Conservation (phyloP, 2,113 vertebrate genomes). For the Saimiri boliviensis region DNA sequence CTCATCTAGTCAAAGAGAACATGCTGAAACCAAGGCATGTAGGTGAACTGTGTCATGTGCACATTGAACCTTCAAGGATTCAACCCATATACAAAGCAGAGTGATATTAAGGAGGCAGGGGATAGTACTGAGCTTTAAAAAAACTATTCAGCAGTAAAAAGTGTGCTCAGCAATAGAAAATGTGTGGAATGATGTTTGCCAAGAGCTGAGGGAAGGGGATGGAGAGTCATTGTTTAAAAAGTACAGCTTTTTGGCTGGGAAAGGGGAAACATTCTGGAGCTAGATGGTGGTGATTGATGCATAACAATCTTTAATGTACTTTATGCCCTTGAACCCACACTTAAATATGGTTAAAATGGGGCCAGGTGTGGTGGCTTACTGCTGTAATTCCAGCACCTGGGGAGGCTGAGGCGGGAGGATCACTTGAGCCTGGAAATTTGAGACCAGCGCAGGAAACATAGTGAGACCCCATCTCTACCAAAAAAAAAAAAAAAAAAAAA, state of each 20-base stretch:
- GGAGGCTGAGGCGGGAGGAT: too few species aligned
- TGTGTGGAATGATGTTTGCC: not conserved
- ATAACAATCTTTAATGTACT: not conserved
- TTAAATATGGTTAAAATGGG: not conserved
- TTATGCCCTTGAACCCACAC: not conserved
- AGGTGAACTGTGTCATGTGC: not conserved
- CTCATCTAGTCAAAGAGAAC: not conserved
- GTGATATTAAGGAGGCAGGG: not conserved
- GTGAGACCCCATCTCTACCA: too few species aligned
- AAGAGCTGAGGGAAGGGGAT: not conserved
- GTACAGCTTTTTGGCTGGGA: not conserved
- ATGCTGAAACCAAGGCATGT: not conserved
- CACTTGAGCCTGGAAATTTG: too few species aligned
- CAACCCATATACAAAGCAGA: not conserved
- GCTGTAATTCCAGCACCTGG: too few species aligned
- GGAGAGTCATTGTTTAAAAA: not conserved
- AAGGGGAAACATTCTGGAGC: not conserved
- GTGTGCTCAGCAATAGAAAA: not conserved
- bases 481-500: too few species aligned
- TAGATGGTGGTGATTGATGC: too few species aligned
- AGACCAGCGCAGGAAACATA: too few species aligned
- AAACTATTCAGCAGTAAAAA: not conserved
- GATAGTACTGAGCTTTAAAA: not conserved
- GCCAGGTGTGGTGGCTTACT: too few species aligned
- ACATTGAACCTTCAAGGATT: not conserved